Evolutionary conservation across 2,113 vertebrate species (phyloP).

Genomic region (Lophura nycthemera): DNA sequence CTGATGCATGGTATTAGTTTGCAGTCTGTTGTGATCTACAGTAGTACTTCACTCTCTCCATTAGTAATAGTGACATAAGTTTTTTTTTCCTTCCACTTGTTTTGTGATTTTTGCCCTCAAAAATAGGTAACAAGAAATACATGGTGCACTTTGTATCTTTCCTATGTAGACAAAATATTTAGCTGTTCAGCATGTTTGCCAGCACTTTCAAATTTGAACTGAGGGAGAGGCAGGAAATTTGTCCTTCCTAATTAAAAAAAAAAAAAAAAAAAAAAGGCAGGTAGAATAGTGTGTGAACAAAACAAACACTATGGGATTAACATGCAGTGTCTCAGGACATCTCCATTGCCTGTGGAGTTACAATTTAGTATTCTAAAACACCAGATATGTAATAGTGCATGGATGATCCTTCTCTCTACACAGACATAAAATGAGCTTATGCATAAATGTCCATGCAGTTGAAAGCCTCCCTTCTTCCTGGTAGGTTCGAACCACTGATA

Average conservation of each 20-base stretch:
- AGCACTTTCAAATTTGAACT: neutral
- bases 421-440: neutral
- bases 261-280: neutral
- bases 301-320: neutral
- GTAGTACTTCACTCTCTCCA: neutral
- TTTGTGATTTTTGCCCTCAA: neutral
- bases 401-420: neutral
- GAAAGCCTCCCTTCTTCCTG: neutral
- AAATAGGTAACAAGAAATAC: neutral
- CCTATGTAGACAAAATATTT: neutral
- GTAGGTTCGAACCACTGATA: neutral
- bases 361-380: neutral
- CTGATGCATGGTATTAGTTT: fast-evolving
- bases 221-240: neutral
- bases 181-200: neutral
- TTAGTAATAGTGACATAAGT: neutral
- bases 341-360: neutral
- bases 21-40: neutral
- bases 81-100: neutral
- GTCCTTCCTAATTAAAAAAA: neutral
- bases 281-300: neutral
- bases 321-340: neutral
- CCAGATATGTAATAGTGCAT: neutral
- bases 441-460: neutral
- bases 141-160: neutral